phyloP scores from a whole-genome alignment of 2,113 vertebrate species.

The Amazona vittata region DNA sequence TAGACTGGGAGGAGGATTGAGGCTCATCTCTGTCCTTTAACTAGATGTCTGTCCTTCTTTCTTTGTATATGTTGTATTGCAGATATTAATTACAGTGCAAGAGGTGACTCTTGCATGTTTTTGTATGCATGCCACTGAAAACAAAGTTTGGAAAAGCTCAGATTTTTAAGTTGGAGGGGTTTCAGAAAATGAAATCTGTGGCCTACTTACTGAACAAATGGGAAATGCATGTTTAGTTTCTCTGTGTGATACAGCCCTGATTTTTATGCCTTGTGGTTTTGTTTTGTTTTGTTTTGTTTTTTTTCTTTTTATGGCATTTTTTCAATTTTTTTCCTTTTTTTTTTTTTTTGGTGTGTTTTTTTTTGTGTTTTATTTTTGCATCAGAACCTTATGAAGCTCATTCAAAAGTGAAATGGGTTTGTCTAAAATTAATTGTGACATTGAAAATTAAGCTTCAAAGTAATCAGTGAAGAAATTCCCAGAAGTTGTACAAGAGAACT shows the following conservation, averaged over 20 bases:
- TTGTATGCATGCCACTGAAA: background rate
- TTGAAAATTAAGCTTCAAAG: background rate
- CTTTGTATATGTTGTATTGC: background rate
- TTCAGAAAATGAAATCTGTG: background rate
- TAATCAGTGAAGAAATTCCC: background rate
- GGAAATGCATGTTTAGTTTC: background rate
- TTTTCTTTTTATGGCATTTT: too few relatives aligned
- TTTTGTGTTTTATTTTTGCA: background rate
- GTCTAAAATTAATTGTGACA: background rate
- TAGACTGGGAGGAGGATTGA: background rate
- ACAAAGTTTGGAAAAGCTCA: background rate
- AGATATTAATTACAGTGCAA: background rate
- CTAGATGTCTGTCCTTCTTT: background rate
- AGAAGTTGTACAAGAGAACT: background rate
- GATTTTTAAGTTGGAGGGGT: background rate
- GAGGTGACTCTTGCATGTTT: background rate
- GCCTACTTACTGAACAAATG: background rate
- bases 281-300: too few relatives aligned
- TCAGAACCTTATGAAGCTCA: background rate
- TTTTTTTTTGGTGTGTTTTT: too few relatives aligned
- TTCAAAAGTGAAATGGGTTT: background rate
- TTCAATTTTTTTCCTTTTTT: too few relatives aligned
- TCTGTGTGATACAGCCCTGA: background rate
- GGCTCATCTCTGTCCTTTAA: background rate
- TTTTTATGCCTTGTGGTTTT: background rate